A percentile compares a stretch with the other conserved stretches of the same genome.
These are phyloP conservation scores for Engraulis encrasicolus DNA, from an alignment of 2,113 vertebrate genomes.

Conservation along the genomic window DNA sequence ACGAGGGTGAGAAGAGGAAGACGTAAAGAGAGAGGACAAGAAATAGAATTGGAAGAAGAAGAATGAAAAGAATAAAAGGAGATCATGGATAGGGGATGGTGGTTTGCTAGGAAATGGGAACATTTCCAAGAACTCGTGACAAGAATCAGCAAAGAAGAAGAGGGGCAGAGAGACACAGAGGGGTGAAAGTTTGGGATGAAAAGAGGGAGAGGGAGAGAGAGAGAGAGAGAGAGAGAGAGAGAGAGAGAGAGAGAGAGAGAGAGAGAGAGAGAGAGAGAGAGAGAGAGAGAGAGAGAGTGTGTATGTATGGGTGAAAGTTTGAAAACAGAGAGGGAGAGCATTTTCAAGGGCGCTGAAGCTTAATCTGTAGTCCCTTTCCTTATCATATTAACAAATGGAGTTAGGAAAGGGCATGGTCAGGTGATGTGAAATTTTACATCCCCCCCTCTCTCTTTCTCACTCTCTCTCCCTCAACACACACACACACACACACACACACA, in stretches of 20 bases:
- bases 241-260: not conserved
- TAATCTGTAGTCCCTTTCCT: not conserved
- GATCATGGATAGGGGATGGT: too few relatives aligned
- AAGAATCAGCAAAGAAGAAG: not conserved
- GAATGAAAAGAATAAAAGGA: too few relatives aligned
- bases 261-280: not conserved
- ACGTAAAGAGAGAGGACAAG: too few relatives aligned
- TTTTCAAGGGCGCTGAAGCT: not conserved
- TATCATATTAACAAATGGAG: not conserved
- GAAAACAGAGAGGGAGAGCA: not conserved
- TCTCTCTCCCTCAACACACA: too few relatives aligned
- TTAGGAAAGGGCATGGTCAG: not conserved
- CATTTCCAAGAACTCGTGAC: not conserved
- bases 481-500: not conserved
- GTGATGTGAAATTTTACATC: not conserved
- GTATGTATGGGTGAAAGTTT: not conserved
- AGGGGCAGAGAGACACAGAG: not conserved
- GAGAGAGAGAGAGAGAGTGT: not conserved
- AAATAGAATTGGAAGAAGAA: too few relatives aligned
- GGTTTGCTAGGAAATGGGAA: not conserved
- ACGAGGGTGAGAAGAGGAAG: too few relatives aligned
- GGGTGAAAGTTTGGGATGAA: not conserved
- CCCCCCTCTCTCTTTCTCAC: too few relatives aligned
- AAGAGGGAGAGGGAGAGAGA: not conserved
- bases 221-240: not conserved